Evolutionary conservation across 2,888 invertebrate species (phyloP), one percentile per base, ranked within the genome.

Genomic region (Drosophila aldrichi): DNA sequence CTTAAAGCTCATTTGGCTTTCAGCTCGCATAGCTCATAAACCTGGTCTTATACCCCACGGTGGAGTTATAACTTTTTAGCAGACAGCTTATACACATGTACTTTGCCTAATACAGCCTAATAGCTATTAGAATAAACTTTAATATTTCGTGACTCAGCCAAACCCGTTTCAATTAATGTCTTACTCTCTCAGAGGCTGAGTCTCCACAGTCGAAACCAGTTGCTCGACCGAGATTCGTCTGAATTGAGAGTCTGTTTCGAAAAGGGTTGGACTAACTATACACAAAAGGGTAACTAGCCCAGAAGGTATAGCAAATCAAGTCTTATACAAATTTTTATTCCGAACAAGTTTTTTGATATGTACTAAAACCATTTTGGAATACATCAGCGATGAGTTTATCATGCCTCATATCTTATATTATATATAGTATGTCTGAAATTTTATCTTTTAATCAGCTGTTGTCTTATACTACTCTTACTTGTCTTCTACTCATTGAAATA

Each of bases 131-230:
- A 49, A 49, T 49, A 34, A 34, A 34, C 49, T 49, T 34, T 49
- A 49, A 20, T 49, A 49, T 8, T 12, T 49, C 49, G 49, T 32
- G 49, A 49, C 49, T 8, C 14, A 32, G 7, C 8, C 18, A 49
- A 49, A 49, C 32, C 49, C 18, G 49, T 49, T 49, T 49, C 49
- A 49, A 49, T 18, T 49, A 49, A 49, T 32, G n/a, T 18, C 49
- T 49, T 1, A 48, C 49, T 49, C n/a, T 10, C 5, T 22, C n/a
- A n/a, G 20, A 16, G 32, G 7, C 43, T 12, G 3, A 44, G 2
- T 14, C 14, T 12, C 10, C 2, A 44, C 2, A 44, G 22, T 44
- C 10, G 12, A 49, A 49, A 32, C 49, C 49, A 49, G 49, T 49
- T 18, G 32, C 18, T 6, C 18, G 18, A 0, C 3, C 10, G 18